Evolutionary conservation across 2,797 vertebrate species (phyloP), one percentile per base, ranked within the genome.

Genomic region (Enteromius trimaculatus): DNA sequence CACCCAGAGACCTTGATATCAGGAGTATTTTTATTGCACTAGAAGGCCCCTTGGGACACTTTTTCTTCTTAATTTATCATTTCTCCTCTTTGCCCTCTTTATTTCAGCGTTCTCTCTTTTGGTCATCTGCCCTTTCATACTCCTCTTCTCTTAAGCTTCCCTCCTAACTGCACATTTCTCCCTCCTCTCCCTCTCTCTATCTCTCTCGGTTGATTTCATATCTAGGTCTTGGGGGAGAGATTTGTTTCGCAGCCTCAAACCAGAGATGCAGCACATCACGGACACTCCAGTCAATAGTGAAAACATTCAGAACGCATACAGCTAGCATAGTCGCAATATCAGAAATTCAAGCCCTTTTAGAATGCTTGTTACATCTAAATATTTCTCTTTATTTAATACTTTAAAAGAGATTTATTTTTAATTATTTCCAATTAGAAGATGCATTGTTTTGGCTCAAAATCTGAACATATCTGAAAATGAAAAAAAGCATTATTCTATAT

Each of bases 131-230:
- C 79, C 62, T 81, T 80, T 86, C 55, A n/a, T 39, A 86, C 81
- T 86, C 53, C 69, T 66, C 34, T 84, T 70, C 53, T 72, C 78
- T 78, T 72, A 72, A 49, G 17, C 58, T 64, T 34, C 21, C 37
- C 51, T 76, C 76, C 71, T 66, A 31, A 42, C 80, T 51, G 21
- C 62, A 37, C 47, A 60, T 72, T 64, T 51, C 58, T 53, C 37
- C 34, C 75, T 64, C 64, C 49, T 47, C 76, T 71, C 47, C 7
- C 51, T 51, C 65, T 84, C 84, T 72, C n/a, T 84, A 31, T 58
- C 44, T 65, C 55, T 75, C 78, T 85, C 81, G 87, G 86, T 78
- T 89, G 88, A 87, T 85, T 89, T 89, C 88, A 87, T 86, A 89
- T 89, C 84, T 89, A 86, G 88, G 87, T 81, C 90, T 89, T 81